Evolutionary conservation across 2,113 vertebrate genomes (phyloP).

Genomic region (Actenoides lindsayi): DNA sequence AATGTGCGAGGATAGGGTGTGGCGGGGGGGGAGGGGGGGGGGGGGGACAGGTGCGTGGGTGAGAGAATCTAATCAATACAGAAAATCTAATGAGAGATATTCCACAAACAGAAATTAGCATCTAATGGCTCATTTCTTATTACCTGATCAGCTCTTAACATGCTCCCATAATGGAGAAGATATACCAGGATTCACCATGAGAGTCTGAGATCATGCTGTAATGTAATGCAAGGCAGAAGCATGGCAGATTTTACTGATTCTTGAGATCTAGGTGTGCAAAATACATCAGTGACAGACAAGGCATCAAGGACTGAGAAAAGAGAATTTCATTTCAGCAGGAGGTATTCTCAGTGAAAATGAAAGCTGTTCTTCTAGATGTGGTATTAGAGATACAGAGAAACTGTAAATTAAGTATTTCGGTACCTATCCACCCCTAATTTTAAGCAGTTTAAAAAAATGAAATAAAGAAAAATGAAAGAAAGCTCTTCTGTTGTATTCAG

Average conservation of each 20-base stretch:
- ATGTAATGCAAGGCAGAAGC: not conserved
- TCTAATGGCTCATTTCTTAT: not conserved
- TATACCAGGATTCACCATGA: not conserved
- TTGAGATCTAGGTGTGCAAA: slow-evolving; percentile 33
- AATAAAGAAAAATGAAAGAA: slow-evolving; percentile 13
- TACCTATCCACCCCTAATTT: not conserved
- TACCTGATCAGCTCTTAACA: not conserved
- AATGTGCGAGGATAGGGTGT: too few species aligned
- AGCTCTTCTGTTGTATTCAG: not conserved
- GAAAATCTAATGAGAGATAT: not conserved
- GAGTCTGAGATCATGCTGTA: not conserved
- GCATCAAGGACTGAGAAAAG: slow-evolving; percentile 18
- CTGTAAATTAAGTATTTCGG: slow-evolving; percentile 57
- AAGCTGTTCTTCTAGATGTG: slow-evolving; percentile 8
- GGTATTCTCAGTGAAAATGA: slow-evolving; percentile 44
- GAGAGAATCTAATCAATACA: not conserved
- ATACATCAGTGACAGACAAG: slow-evolving; percentile 28
- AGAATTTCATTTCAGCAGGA: slow-evolving; percentile 51
- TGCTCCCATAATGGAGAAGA: not conserved
- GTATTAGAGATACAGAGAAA: not conserved
- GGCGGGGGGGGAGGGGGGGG: too few species aligned
- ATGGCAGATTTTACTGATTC: not conserved
- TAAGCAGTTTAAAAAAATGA: slow-evolving; percentile 1
- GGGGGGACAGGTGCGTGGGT: too few species aligned
- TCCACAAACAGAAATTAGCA: not conserved